phyloP scores from a whole-genome alignment of 2,888 invertebrate genomes.

The Euphydryas editha region DNA sequence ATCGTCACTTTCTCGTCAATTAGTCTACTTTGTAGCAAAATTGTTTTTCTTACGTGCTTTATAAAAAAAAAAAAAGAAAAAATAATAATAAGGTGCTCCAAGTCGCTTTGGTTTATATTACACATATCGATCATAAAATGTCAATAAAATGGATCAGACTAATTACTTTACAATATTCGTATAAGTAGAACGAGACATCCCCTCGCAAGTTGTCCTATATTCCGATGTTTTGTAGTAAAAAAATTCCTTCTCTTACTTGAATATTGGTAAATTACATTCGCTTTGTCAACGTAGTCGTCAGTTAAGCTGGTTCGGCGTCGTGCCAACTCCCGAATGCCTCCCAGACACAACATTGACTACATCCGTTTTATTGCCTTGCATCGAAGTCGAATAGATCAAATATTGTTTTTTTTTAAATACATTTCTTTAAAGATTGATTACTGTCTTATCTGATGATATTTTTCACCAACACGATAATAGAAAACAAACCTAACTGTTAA shows the following conservation, averaged over 20 bases:
- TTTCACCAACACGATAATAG: too few relatives aligned
- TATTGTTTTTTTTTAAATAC: background rate
- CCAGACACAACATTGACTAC: conserved; percentile 6
- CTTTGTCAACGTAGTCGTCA: conserved; percentile 10
- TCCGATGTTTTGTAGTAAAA: conserved; percentile 1
- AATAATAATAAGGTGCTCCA: too few relatives aligned
- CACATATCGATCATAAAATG: background rate
- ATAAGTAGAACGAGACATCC: background rate
- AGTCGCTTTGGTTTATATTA: background rate
- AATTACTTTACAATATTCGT: background rate
- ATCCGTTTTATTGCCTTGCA: background rate
- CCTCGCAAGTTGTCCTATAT: background rate
- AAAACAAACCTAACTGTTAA: too few relatives aligned
- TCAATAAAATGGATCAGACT: background rate
- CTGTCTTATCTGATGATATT: too few relatives aligned
- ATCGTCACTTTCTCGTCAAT: too few relatives aligned
- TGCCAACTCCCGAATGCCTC: conserved; percentile 4
- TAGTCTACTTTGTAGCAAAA: too few relatives aligned
- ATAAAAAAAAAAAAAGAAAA: too few relatives aligned
- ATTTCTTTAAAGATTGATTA: background rate
- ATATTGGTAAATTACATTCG: conserved; percentile 8
- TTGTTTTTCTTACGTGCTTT: too few relatives aligned
- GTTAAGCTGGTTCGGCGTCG: background rate
- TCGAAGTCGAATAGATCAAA: background rate
- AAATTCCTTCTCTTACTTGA: background rate